These are phyloP conservation scores for Rhagoletis zephyria DNA, from an alignment of 1,140 invertebrate species.

Conservation along the genomic window DNA sequence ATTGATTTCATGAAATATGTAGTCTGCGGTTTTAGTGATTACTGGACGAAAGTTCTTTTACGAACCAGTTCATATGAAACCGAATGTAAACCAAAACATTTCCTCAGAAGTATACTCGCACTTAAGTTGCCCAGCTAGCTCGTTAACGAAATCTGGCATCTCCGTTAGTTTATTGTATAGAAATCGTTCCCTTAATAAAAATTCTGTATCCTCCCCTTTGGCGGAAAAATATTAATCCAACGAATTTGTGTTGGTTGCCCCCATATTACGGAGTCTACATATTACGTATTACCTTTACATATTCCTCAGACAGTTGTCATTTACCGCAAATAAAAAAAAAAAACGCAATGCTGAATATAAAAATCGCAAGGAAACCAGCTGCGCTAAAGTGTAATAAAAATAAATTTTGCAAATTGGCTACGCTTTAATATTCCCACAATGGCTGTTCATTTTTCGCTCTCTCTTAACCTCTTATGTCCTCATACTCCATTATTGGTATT, in stretches of 20 bases:
- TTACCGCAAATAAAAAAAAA: constrained; percentile 45
- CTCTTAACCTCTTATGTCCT: neutral
- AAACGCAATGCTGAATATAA: neutral
- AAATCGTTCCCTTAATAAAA: too few relatives aligned
- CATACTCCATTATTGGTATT: neutral
- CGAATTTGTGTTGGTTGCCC: neutral
- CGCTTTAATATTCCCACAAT: constrained; percentile 42
- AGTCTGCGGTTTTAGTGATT: too few relatives aligned
- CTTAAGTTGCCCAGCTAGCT: too few relatives aligned
- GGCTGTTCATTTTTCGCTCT: constrained; percentile 13
- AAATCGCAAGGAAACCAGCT: constrained; percentile 39
- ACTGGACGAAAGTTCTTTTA: too few relatives aligned
- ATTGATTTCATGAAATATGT: too few relatives aligned
- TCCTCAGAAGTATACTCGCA: too few relatives aligned
- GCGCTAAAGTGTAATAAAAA: constrained; percentile 53
- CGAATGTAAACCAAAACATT: too few relatives aligned
- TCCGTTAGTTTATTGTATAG: too few relatives aligned
- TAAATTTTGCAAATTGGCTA: constrained; percentile 54
- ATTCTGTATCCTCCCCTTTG: too few relatives aligned
- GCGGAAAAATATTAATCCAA: neutral
- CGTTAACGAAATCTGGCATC: too few relatives aligned
- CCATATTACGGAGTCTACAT: neutral
- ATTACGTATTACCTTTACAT: constrained; percentile 6
- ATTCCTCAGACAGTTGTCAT: constrained; percentile 24
- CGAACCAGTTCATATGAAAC: too few relatives aligned